phyloP scores from a whole-genome alignment of 2,888 invertebrate species.

The Sarcophaga subvicina region DNA sequence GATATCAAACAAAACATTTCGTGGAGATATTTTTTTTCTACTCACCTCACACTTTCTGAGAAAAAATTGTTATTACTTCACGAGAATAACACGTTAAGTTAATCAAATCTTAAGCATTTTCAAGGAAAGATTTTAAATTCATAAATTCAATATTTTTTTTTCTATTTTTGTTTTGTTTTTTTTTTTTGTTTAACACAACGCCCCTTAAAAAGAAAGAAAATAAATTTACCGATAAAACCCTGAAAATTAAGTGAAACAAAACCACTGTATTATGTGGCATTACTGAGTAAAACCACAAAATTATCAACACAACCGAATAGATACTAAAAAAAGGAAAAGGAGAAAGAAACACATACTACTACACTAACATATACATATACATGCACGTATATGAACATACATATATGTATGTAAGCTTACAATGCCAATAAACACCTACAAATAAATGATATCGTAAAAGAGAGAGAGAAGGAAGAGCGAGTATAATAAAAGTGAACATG shows the following conservation, averaged over 20 bases:
- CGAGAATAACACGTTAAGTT: too few relatives aligned
- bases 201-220: constrained; percentile 4
- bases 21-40: too few relatives aligned
- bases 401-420: not conserved
- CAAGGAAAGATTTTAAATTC: too few relatives aligned
- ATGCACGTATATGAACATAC: not conserved
- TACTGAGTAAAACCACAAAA: constrained; percentile 44
- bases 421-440: not conserved
- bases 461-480: not conserved
- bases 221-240: not conserved
- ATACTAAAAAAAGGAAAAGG: not conserved
- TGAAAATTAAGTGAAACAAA: constrained; percentile 15
- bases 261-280: constrained; percentile 19
- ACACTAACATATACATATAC: not conserved
- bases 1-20: too few relatives aligned
- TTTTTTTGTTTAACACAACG: not conserved
- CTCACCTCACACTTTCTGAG: too few relatives aligned
- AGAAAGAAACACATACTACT: not conserved
- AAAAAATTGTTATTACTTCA: too few relatives aligned
- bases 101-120: too few relatives aligned
- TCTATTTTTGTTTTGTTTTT: not conserved
- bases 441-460: not conserved
- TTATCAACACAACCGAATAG: constrained; percentile 21
- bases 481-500: not conserved
- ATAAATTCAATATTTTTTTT: not conserved